Percentiles rank a stretch among this genome's conserved stretches.
Conservation (phyloP, 1,140 invertebrate species). For the Zophobas morio region DNA sequence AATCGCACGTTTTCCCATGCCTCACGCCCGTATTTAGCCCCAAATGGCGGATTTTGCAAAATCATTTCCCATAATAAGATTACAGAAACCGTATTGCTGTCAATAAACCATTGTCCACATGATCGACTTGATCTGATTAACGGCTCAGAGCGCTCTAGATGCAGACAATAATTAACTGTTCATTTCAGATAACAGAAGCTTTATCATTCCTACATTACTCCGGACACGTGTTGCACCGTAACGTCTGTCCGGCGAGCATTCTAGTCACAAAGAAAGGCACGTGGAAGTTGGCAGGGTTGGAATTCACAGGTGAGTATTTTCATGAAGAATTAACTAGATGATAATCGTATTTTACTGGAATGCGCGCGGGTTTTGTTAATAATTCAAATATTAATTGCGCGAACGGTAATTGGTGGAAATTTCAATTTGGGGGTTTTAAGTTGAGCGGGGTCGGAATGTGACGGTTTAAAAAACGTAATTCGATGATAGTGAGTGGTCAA, state of each 20-base stretch:
- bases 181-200: constrained; percentile 91
- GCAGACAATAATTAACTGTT: constrained; percentile 51
- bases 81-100: constrained; percentile 8
- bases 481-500: no score
- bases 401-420: no score
- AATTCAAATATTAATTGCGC: no score
- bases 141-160: background rate
- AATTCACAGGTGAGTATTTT: constrained; percentile 86
- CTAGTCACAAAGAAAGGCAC: constrained; percentile 95
- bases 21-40: no score
- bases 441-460: no score
- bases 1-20: no score
- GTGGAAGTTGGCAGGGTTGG: constrained; percentile 96
- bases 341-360: no score
- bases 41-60: background rate
- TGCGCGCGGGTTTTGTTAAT: no score
- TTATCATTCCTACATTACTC: constrained; percentile 92
- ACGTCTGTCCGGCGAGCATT: constrained; percentile 93
- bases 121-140: constrained; percentile 20
- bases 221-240: constrained; percentile 89
- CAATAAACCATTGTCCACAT: constrained; percentile 35
- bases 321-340: background rate
- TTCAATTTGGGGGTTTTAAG: no score
- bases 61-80: constrained; percentile 11
- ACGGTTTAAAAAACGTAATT: no score